Conservation (phyloP, 2,888 invertebrate genomes). For the Protophormia terraenovae region DNA sequence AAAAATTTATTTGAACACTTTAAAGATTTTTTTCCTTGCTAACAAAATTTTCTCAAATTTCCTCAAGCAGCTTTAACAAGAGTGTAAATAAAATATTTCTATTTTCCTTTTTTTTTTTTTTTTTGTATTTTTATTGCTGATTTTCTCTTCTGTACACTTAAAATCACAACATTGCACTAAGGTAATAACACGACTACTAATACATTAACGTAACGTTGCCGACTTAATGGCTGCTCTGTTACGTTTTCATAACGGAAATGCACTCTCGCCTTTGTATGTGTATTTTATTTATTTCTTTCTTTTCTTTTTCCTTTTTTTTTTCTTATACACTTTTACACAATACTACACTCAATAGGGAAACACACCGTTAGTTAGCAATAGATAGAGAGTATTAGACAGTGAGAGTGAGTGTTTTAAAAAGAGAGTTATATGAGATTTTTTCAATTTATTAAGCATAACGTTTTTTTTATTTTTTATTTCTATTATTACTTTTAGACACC, state of each 20-base stretch:
- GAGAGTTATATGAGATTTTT: neutral
- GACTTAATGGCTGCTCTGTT: constrained; percentile 61
- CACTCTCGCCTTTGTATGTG: constrained; percentile 44
- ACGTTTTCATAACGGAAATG: constrained; percentile 65
- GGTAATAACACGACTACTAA: constrained; percentile 52
- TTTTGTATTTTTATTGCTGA: neutral
- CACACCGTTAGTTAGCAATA: neutral
- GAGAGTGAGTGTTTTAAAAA: constrained; percentile 9
- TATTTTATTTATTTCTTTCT: neutral
- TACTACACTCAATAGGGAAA: neutral
- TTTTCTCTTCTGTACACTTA: constrained; percentile 21
- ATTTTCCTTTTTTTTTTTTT: neutral
- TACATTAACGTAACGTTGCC: constrained; percentile 48
- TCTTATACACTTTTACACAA: neutral
- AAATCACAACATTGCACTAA: constrained; percentile 64
- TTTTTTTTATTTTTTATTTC: neutral
- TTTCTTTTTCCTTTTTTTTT: neutral
- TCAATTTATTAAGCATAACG: constrained; percentile 16
- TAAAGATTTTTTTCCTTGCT: neutral
- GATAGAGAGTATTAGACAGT: constrained; percentile 5
- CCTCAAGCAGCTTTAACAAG: constrained; percentile 65
- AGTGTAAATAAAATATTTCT: constrained; percentile 42
- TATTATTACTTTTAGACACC: constrained; percentile 26
- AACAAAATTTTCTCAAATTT: neutral
- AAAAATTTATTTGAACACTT: neutral